Percentiles rank a stretch among this genome's conserved stretches.
These are phyloP conservation scores for Centropyge bicolor DNA, from an alignment of 2,797 vertebrate species.

Conservation along the genomic window DNA sequence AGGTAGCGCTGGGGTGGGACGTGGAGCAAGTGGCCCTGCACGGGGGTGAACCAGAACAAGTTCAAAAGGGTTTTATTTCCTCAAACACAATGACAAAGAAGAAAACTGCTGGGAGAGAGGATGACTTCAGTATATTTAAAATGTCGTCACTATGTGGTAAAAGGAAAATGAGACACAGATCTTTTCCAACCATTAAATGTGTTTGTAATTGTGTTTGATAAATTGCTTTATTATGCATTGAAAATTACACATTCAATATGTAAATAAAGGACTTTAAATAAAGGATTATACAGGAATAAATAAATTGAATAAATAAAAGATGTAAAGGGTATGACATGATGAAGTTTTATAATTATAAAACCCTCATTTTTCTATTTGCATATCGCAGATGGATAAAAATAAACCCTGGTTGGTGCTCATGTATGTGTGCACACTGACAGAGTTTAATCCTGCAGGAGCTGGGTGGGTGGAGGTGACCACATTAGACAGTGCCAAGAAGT, in stretches of 20 bases:
- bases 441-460: constrained; percentile 3
- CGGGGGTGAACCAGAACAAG: constrained; percentile 56
- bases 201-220: background rate
- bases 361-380: background rate
- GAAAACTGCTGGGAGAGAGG: constrained; percentile 17
- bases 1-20: constrained; percentile 58
- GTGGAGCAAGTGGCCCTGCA: constrained; percentile 59
- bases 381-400: background rate
- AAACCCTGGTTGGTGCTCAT: background rate
- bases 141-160: constrained; percentile 1
- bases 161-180: constrained; percentile 23
- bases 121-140: constrained; percentile 41
- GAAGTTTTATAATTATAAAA: background rate
- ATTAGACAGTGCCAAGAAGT: constrained; percentile 10
- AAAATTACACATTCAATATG: background rate
- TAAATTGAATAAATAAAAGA: too few species aligned
- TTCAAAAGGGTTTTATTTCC: constrained; percentile 70
- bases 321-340: too few species aligned
- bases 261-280: background rate
- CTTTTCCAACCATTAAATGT: constrained; percentile 9
- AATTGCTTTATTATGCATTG: background rate
- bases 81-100: constrained; percentile 51
- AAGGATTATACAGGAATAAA: too few species aligned
- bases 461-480: background rate
- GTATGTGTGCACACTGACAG: background rate